Conservation (phyloP, 30 jellyfish, hydroid and myxozoan genomes). For the Pelagia noctiluca region DNA sequence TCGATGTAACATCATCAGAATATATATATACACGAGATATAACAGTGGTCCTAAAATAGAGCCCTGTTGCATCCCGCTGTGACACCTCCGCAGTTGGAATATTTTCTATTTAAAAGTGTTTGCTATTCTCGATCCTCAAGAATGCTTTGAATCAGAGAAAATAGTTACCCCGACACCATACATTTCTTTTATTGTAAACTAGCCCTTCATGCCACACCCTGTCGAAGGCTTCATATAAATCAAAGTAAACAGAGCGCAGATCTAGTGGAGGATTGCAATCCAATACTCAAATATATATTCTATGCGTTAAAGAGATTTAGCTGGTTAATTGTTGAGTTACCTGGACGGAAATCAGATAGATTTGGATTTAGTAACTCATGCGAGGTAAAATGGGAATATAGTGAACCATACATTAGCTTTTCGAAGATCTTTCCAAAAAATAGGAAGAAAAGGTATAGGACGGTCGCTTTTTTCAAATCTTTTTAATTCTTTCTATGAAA, state of each 20-base stretch:
- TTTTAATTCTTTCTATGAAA: too few species aligned
- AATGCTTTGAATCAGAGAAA: too few species aligned
- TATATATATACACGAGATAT: conserved; percentile 38
- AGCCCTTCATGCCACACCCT: too few species aligned
- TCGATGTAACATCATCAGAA: conserved; percentile 61
- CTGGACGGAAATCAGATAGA: conserved; percentile 54
- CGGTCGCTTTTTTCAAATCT: too few species aligned
- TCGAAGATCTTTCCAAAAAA: too few species aligned
- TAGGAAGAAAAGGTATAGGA: too few species aligned
- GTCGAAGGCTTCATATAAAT: too few species aligned
- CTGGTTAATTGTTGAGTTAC: conserved; percentile 41
- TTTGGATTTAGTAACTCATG: conserved; percentile 47
- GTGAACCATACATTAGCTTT: conserved; percentile 28
- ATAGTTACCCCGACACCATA: conserved; percentile 35
- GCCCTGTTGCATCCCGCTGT: conserved; percentile 56
- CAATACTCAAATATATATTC: conserved; percentile 19
- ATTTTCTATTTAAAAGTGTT: conserved; percentile 43
- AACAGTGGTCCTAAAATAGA: conserved; percentile 65
- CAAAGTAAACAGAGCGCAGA: too few species aligned
- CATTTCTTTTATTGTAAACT: conserved; percentile 17
- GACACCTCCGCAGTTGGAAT: conserved; percentile 39
- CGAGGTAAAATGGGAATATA: conserved; percentile 40
- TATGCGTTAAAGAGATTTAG: conserved; percentile 32
- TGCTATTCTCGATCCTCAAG: too few species aligned
- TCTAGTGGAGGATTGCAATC: conserved; percentile 47